Evolutionary conservation across 2,113 vertebrate genomes (phyloP).

Genomic region (Perognathus longimembris): DNA sequence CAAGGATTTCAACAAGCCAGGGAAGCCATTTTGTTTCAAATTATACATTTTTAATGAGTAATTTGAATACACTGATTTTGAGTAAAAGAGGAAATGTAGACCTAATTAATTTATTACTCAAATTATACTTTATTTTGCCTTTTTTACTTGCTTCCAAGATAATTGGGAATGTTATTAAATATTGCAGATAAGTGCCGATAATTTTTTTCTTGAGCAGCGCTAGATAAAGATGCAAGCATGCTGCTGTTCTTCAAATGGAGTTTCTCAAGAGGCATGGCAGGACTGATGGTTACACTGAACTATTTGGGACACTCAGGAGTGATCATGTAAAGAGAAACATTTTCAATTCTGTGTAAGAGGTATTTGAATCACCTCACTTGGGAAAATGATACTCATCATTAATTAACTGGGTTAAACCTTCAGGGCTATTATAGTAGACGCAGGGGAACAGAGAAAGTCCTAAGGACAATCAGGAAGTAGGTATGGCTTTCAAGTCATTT

Average conservation of each 20-base stretch:
- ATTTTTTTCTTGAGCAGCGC: conserved; percentile 6
- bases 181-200: conserved; percentile 12
- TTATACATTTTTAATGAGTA: neutral
- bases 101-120: conserved; percentile 48
- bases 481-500: neutral
- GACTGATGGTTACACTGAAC: neutral
- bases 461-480: neutral
- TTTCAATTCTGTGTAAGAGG: neutral
- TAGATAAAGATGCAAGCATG: neutral
- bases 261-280: conserved; percentile 19
- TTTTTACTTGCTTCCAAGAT: neutral
- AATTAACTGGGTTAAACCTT: conserved; percentile 44
- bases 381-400: conserved; percentile 43
- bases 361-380: neutral
- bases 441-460: neutral
- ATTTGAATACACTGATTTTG: neutral
- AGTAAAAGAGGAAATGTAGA: neutral
- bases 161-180: conserved; percentile 2
- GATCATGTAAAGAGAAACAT: neutral
- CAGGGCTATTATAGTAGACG: neutral
- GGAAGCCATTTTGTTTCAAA: neutral
- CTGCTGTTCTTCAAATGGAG: neutral
- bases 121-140: conserved; percentile 8
- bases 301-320: neutral
- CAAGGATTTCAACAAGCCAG: neutral